A percentile compares a stretch with the other conserved stretches of the same genome.
phyloP scores from a whole-genome alignment of 1,140 invertebrate genomes.

The Calosoma granatense region DNA sequence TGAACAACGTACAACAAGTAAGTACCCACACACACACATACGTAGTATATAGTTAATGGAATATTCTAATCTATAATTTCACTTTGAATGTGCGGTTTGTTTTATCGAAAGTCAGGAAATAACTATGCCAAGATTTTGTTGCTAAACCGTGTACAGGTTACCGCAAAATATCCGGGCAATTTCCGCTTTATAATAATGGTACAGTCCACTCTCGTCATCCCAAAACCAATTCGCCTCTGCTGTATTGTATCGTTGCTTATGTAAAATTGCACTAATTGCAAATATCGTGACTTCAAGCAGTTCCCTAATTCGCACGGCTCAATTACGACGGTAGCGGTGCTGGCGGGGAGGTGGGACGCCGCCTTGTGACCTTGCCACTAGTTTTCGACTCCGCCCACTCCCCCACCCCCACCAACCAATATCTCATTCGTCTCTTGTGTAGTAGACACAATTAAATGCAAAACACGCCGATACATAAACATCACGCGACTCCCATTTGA shows the following conservation, averaged over 20 bases:
- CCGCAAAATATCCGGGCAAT: background rate
- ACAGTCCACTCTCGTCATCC: background rate
- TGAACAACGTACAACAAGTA: slow-evolving; percentile 55
- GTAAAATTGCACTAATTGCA: background rate
- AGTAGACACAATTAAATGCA: background rate
- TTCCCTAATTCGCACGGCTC: background rate
- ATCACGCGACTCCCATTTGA: no score
- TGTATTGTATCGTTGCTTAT: background rate
- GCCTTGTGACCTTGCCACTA: background rate
- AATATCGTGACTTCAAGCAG: background rate
- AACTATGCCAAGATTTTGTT: background rate
- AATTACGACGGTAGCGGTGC: background rate
- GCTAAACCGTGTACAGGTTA: no score
- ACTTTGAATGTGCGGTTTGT: background rate
- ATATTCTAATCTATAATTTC: background rate
- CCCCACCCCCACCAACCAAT: no score
- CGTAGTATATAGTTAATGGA: slow-evolving; percentile 3
- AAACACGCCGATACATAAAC: no score
- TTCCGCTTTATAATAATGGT: no score
- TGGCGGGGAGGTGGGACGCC: no score
- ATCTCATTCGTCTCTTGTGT: no score
- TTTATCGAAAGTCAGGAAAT: background rate
- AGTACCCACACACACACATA: no score
- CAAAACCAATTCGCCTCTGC: background rate
- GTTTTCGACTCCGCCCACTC: no score